phyloP scores from a whole-genome alignment of 2,113 vertebrate genomes.

The Pongo abelii region DNA sequence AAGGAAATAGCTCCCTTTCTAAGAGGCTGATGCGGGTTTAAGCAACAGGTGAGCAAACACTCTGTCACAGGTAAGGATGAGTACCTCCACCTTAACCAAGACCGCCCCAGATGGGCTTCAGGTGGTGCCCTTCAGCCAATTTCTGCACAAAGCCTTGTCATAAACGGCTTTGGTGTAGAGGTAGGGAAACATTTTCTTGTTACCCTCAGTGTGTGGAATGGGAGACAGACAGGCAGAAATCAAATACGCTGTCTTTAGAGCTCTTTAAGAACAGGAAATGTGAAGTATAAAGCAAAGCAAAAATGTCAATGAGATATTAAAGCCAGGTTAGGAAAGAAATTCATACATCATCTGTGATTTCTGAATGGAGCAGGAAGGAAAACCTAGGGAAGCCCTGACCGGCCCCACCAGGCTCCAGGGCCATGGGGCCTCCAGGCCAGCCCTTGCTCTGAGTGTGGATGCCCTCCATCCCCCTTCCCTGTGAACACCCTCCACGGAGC shows the following conservation, averaged over 20 bases:
- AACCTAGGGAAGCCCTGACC: not conserved
- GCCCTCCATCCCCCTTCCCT: too few species aligned
- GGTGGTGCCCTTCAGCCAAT: not conserved
- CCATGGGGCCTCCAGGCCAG: fast-evolving
- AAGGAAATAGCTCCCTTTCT: fast-evolving
- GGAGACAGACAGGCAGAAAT: not conserved
- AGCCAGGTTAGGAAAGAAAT: not conserved
- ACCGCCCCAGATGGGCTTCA: not conserved
- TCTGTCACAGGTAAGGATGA: not conserved
- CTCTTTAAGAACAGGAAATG: not conserved
- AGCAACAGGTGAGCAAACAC: not conserved
- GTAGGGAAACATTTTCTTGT: not conserved
- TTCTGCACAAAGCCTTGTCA: not conserved
- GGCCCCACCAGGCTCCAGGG: too few species aligned
- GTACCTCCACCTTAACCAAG: not conserved
- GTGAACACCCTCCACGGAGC: not conserved
- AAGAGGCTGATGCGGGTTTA: not conserved
- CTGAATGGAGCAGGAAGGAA: not conserved
- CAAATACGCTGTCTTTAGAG: not conserved
- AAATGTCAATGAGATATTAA: not conserved
- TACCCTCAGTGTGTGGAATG: not conserved
- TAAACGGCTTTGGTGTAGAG: not conserved
- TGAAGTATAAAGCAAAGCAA: not conserved
- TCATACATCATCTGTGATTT: not conserved
- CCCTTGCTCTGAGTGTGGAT: not conserved